These are phyloP conservation scores for Drosophila mayaguana DNA, from an alignment of 2,888 invertebrate genomes.

Conservation along the genomic window DNA sequence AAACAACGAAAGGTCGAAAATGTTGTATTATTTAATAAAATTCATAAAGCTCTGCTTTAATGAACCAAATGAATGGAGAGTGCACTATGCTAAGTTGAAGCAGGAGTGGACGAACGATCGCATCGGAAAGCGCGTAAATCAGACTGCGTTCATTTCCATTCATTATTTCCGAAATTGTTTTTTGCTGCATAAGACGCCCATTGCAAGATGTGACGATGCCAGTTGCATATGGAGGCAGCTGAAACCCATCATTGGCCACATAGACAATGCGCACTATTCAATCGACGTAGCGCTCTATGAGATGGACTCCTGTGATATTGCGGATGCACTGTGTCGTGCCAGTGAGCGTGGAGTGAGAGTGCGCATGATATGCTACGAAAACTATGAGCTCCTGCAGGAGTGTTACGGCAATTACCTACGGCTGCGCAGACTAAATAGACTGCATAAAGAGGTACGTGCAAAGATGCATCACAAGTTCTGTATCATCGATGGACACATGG, in stretches of 20 bases:
- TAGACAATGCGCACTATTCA: background rate
- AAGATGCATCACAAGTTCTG: conserved; percentile 16
- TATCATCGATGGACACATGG: conserved; percentile 2
- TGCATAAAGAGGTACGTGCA: accelerated
- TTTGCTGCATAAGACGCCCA: background rate
- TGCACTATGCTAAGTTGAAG: background rate
- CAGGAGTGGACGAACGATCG: conserved; percentile 1
- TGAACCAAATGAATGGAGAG: too few species aligned
- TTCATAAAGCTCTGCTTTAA: conserved; percentile 6
- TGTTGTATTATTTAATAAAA: conserved; percentile 7
- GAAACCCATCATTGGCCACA: background rate
- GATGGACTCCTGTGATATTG: background rate
- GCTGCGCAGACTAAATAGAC: background rate
- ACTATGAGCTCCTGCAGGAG: background rate
- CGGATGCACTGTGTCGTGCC: conserved; percentile 2
- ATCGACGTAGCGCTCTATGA: conserved; percentile 17
- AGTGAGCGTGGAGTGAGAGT: conserved; percentile 10
- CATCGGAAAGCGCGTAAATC: conserved; percentile 2
- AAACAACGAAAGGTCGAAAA: background rate
- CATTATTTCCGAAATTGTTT: conserved; percentile 6
- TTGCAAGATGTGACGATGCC: background rate
- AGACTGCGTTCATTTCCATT: background rate
- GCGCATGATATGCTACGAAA: background rate
- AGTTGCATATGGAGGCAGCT: conserved; percentile 11
- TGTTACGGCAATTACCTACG: background rate